Evolutionary conservation across 2,113 vertebrate genomes (phyloP), one percentile per base, ranked within the genome.

Genomic region (human (Homo sapiens)): DNA sequence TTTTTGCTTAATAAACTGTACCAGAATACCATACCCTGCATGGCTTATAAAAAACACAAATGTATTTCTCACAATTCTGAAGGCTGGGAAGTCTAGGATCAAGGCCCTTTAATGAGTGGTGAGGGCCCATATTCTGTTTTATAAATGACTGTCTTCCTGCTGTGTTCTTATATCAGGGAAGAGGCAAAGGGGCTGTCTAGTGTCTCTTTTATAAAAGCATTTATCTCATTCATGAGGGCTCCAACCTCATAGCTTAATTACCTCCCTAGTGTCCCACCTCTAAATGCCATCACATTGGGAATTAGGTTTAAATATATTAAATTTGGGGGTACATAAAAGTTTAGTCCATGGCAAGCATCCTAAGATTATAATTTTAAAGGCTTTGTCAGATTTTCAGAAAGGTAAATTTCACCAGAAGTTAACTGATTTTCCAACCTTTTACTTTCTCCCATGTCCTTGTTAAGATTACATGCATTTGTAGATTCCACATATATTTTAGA

Each of bases 331-430:
- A 45, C 5, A 78, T 9, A 66, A 61, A 66, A 1, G 45, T n/a
- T 38, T 38, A 25, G 32, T 45, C n/a, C 52, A 40, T 22, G 43
- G 9, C 27, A 93, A 76, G 40, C 8, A 38, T 38, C 52, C 30
- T 90, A 90, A 97, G 86, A 38, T 55, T 89, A 43, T 93, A 48
- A 90, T 87, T 55, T 79, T 40, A 73, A 96, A 83, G 8, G 1
- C 6, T 81, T 86, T 87, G 23, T 82, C 66, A 64, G 52, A 64
- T 73, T 66, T 64, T 64, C 16, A 40, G 20, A 30, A 94, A 55
- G 55, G 32, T 79, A 57, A 57, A 81, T 75, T 75, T 64, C 7
- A 94, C 59, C 48, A 82, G 40, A 81, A 66, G n/a, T 68, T 9
- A 82, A 83, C n/a, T 90, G 23, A 82, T 73, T 76, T 73, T 64